Base-by-base conservation (phyloP, 2,797 vertebrate genomes). In the Champsocephalus esox region DNA sequence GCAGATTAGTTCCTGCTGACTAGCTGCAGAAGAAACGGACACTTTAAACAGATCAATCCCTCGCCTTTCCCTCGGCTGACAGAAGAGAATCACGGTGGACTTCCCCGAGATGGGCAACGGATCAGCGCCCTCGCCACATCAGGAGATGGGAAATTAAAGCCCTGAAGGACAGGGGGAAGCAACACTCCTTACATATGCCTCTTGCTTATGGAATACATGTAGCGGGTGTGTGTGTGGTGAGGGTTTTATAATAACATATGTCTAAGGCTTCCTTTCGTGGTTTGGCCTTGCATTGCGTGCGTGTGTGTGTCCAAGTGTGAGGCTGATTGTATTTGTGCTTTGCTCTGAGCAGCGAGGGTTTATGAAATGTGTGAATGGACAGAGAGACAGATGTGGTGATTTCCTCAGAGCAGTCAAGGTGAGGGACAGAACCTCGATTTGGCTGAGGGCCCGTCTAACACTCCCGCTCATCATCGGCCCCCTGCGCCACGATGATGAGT, bases 381-480 rank as follows among this genome's bases (percentile, higher is more conserved):
- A 32, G 54, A n/a, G 67, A 89, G 88, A 94, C 83, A 72, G 81
- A 92, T 91, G 89, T 64, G 69, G 61, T 73, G 81, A 82, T 87
- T 92, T 87, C 54, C 80, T 55, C 43, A 16, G 74, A 54, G 61
- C 19, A 86, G 86, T 87, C 85, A 89, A 93, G 91, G 90, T 94
- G 85, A 91, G 89, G 84, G 90, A 91, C 88, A 78, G 66, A 80
- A 70, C 51, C 70, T 13, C 86, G 87, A 81, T 92, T 92, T 91
- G 91, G 83, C 84, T 60, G 73, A 75, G 78, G 70, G 81, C 83
- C 83, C 81, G 77, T 79, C 70, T 55, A 67, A 85, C 84, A 79
- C 85, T 88, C 86, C 65, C 10, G 65, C 61, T 81, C 81, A 79
- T 87, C 81, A 87, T 61, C 78, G 67, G 62, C 11, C 5, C 65